Base-by-base conservation (phyloP, 1,140 invertebrate genomes). In the Prorops nasuta region DNA sequence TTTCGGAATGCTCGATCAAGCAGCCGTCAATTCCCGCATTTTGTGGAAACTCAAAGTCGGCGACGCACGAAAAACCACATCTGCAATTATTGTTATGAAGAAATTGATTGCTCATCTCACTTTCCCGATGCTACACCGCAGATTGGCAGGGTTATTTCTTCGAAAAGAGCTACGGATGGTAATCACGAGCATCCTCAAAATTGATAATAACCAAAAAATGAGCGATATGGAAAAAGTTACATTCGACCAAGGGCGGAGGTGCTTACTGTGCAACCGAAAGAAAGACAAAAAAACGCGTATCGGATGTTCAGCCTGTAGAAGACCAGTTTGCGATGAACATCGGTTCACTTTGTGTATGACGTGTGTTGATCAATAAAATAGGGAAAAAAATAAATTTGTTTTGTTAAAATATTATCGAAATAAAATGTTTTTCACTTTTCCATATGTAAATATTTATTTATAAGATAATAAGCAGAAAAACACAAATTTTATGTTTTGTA, bases 1-100 rank as follows among this genome's bases (percentile, higher is more conserved):
- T 31, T 42, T 39, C 14, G 48, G 48, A 0, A 57, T 57, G 15
- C 51, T 57, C 12, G 49, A 57, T 34, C 46, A 45, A 40, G 51
- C 51, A 15, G 41, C 16, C 9, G 45, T 60, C 9, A 54, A 57
- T 46, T 17, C 54, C 2, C 16, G 38, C 21, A 51, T 60, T 40
- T 38, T 56, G 16, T 35, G 24, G 2, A 49, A 49, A 40, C 44
- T 36, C 18, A 49, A 43, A 40, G 14, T 36, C 12, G 34, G 15
- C n/a, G 41, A 55, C 16, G 15, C n/a, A 28, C 6, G 12, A 7
- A 12, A 28, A 28, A 28, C 12, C 24, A 6, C 12, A 12, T 7
- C 6, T 28, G 12, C 6, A 12, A 7, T 7, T 12, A 12, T 12
- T 28, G 6, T 28, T 12, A 28, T 28, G 12, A 12, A 28, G 24